phyloP scores from a whole-genome alignment of 1,140 invertebrate genomes.

The Aphidius gifuensis region DNA sequence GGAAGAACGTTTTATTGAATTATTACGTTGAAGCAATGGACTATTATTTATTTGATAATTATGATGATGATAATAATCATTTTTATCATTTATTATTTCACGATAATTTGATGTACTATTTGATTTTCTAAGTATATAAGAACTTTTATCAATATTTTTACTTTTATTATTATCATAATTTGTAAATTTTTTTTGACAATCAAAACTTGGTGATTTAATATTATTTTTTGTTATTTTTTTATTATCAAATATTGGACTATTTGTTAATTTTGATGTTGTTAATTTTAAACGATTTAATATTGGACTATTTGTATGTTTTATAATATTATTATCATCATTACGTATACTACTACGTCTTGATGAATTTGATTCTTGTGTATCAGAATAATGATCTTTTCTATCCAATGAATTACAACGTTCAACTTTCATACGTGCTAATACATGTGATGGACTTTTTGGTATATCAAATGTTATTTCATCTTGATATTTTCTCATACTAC shows the following conservation, averaged over 20 bases:
- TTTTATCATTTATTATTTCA: constrained; percentile 26
- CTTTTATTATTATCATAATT: constrained; percentile 31
- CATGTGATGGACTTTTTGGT: constrained; percentile 39
- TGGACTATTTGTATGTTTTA: constrained; percentile 39
- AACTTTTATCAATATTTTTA: constrained; percentile 42
- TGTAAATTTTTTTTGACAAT: constrained; percentile 34
- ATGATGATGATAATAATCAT: constrained; percentile 28
- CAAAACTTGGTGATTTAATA: constrained; percentile 34
- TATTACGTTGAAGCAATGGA: constrained; percentile 30
- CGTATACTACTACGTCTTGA: constrained; percentile 37
- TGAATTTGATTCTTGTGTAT: constrained; percentile 40
- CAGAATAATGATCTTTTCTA: constrained; percentile 36
- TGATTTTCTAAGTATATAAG: constrained; percentile 43
- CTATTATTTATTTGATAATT: constrained; percentile 29
- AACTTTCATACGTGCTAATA: constrained; percentile 33
- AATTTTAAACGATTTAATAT: constrained; percentile 38
- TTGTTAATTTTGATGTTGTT: constrained; percentile 40
- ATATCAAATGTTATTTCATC: constrained; percentile 33
- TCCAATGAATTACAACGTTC: constrained; percentile 42
- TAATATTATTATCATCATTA: constrained; percentile 28
- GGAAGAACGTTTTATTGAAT: constrained; percentile 39
- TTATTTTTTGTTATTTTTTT: constrained; percentile 33
- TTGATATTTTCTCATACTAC: constrained; percentile 38
- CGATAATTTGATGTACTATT: constrained; percentile 41
- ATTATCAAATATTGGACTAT: constrained; percentile 40